Evolutionary conservation across 53 echinoderm and acorn worm genomes (phyloP), one percentile per base, ranked within the genome.

Genomic region (Holothuria scabra): DNA sequence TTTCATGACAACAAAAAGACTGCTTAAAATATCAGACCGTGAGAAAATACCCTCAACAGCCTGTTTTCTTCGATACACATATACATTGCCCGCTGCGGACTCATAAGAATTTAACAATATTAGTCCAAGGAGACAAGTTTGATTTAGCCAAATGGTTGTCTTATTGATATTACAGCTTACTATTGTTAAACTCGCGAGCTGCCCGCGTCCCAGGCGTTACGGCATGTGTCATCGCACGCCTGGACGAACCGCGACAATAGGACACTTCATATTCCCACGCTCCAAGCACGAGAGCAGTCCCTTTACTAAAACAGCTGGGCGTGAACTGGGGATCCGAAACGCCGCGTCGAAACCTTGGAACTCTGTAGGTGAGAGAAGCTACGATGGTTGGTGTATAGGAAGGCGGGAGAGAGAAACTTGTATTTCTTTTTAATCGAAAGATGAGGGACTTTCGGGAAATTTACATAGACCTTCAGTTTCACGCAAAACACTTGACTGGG

Each of bases 191-290:
- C 46, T 19, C 24, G 24, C 24, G 46, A 48, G 72, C 59, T 65
- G 88, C 83, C 74, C 75, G 76, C 74, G 83, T 83, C 83, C 66
- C 65, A 74, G 83, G 83, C 75, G 66, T 23, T 28, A 20, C 32
- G 20, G 72, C 72, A 26, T 44, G 72, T 48, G 88, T 88, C 83
- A 72, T 72, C 72, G 44, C 46, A 65, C 67, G 89, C 89, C 68
- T 79, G 57, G 80, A 23, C 84, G 89, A 67, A 21, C 89, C 65
- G 25, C 59, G 28, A 89, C 89, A 89, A 89, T 78, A 66, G 68
- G 5, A 48, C 71, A 57, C 41, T 46, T 44, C 31, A 79, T 46
- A 80, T 89, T 89, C 89, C 89, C 89, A 89, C 89, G 89, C 89
- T 89, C 62, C 56, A 38, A 56, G 74, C 89, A 89, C 84, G 89